Conservation (phyloP, 2,113 vertebrate genomes). For the Lasiurus borealis region DNA sequence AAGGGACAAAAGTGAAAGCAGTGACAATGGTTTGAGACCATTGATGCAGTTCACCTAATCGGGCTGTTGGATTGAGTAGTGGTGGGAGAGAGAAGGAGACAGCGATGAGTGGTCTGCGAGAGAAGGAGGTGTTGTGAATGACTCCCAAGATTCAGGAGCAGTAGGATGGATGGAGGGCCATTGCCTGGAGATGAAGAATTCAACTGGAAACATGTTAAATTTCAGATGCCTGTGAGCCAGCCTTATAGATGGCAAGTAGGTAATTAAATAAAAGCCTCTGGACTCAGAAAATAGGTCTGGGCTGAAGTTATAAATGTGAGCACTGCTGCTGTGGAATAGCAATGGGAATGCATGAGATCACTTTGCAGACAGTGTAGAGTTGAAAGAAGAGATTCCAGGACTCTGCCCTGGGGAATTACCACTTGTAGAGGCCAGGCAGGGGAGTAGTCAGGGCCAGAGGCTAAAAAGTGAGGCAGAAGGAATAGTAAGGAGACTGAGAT, state of each 20-base stretch:
- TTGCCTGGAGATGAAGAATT: background rate
- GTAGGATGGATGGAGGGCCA: background rate
- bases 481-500: accelerated
- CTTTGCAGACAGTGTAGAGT: background rate
- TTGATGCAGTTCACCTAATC: background rate
- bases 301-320: constrained; percentile 46
- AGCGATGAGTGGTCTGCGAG: accelerated
- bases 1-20: background rate
- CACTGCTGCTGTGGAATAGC: constrained; percentile 45
- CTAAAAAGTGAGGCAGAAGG: background rate
- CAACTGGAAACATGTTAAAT: background rate
- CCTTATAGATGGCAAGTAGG: constrained; percentile 43
- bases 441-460: background rate
- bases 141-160: background rate
- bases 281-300: constrained; percentile 65
- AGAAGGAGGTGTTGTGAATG: background rate
- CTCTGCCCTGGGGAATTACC: background rate
- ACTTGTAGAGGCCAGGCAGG: background rate
- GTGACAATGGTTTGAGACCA: background rate
- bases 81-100: background rate
- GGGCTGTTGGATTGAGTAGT: background rate
- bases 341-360: constrained; percentile 24
- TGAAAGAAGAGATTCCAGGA: background rate
- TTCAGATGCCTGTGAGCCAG: constrained; percentile 5
- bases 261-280: constrained; percentile 72